Percentiles rank a stretch among this genome's conserved stretches.
phyloP scores from a whole-genome alignment of 2,113 vertebrate species.

The Elgaria multicarinata region DNA sequence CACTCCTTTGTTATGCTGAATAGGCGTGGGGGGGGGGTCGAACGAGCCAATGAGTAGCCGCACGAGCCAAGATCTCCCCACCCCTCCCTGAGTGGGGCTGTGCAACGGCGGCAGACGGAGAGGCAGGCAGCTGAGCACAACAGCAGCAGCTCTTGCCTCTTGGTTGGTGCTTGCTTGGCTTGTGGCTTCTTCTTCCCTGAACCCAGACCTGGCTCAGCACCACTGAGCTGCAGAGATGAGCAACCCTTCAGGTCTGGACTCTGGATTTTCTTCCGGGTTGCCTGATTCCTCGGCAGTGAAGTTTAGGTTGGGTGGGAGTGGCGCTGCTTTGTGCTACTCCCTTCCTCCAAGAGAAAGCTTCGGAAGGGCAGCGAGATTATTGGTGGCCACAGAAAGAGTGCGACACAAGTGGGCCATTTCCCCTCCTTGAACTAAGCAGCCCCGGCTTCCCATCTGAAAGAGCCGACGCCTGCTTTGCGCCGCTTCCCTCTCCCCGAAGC shows the following conservation, averaged over 20 bases:
- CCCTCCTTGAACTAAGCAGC: background rate
- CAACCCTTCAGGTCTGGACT: rapidly evolving
- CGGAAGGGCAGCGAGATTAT: background rate
- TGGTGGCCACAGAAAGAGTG: background rate
- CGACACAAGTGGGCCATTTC: background rate
- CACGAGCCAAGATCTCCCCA: too few species aligned
- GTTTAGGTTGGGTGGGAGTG: background rate
- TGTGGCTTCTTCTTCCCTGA: too few species aligned
- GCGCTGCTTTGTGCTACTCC: constrained; percentile 14
- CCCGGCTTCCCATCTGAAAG: background rate
- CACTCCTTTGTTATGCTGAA: too few species aligned
- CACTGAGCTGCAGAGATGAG: background rate
- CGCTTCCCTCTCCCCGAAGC: too few species aligned
- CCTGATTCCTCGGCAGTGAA: constrained; percentile 9
- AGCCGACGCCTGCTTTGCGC: background rate
- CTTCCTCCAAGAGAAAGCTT: background rate
- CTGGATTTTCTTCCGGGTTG: constrained; percentile 50
- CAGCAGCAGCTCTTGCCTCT: too few species aligned
- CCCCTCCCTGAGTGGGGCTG: too few species aligned
- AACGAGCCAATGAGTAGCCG: too few species aligned
- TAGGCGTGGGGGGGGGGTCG: too few species aligned
- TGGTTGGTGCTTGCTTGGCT: too few species aligned
- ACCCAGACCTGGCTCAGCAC: too few species aligned
- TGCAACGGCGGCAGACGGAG: too few species aligned
- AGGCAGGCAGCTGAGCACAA: too few species aligned